A percentile compares a stretch with the other conserved stretches of the same genome.
Conservation (phyloP, 2,113 vertebrate species). For the Bubo blakistoni region DNA sequence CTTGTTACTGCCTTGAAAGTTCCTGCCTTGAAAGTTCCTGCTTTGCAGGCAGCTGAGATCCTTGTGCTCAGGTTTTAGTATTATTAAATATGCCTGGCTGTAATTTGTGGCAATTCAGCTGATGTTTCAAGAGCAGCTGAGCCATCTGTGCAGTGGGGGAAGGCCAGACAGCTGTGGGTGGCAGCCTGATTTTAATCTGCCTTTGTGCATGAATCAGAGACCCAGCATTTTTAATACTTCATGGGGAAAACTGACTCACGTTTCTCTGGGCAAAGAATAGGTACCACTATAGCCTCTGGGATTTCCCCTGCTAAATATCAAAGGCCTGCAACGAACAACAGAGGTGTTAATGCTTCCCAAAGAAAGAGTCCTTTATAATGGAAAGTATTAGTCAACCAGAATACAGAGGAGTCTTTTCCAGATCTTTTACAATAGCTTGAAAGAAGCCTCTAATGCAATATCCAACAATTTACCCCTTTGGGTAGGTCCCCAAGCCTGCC, state of each 20-base stretch:
- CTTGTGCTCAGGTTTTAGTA: background rate
- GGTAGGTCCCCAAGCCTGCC: background rate
- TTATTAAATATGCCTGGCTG: background rate
- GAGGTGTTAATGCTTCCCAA: slow-evolving; percentile 10
- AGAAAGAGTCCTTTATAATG: slow-evolving; percentile 19
- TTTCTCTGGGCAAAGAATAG: slow-evolving; percentile 10
- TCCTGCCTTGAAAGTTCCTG: background rate
- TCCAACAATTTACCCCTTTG: background rate
- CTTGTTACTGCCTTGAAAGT: background rate
- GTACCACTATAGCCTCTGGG: slow-evolving; percentile 16
- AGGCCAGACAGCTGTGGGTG: slow-evolving; percentile 52
- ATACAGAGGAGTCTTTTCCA: background rate
- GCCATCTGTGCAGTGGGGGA: background rate
- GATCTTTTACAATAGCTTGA: background rate
- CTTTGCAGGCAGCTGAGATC: background rate
- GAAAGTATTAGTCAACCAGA: slow-evolving; percentile 27
- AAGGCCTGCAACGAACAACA: background rate
- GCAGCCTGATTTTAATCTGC: slow-evolving; percentile 47
- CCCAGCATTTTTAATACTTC: background rate
- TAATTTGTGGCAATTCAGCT: background rate
- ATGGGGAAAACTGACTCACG: slow-evolving; percentile 6
- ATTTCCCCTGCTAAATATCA: slow-evolving; percentile 49
- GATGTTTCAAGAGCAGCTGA: background rate
- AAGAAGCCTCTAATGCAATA: background rate
- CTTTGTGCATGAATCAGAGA: background rate